Percentiles rank a stretch among this genome's conserved stretches.
These are phyloP conservation scores for Halictus rubicundus DNA, from an alignment of 1,140 invertebrate species.

Conservation along the genomic window DNA sequence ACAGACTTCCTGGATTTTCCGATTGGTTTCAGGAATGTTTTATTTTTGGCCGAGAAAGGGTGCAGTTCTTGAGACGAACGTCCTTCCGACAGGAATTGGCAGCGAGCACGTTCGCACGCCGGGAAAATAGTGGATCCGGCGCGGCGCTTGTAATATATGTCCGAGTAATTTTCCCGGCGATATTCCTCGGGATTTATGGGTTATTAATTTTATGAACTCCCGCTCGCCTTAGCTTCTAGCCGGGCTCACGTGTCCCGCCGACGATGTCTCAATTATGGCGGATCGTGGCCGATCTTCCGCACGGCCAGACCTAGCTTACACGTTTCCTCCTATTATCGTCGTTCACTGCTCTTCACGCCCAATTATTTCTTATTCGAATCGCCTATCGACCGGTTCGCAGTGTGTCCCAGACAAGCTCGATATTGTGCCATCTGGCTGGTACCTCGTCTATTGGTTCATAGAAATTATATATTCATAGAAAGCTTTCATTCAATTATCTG, in stretches of 20 bases:
- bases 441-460: no score
- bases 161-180: conserved; percentile 61
- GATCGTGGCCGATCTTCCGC: conserved; percentile 32
- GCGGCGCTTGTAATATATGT: conserved; percentile 42
- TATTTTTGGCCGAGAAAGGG: no score
- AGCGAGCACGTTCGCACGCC: background rate
- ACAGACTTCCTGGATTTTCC: no score
- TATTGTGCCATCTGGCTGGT: no score
- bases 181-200: conserved; percentile 63
- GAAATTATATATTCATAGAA: no score
- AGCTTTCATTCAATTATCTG: no score
- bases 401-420: no score
- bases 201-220: conserved; percentile 70
- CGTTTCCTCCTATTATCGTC: conserved; percentile 30
- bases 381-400: no score
- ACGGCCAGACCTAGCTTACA: conserved; percentile 8
- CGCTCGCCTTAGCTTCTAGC: conserved; percentile 19
- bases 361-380: conserved; percentile 33
- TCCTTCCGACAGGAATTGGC: background rate
- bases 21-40: no score
- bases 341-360: conserved; percentile 30
- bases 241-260: conserved; percentile 45
- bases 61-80: background rate
- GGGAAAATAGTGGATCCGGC: background rate
- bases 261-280: conserved; percentile 59